Percentiles rank a stretch among this genome's conserved stretches.
Evolutionary conservation across 2,797 vertebrate species (phyloP).

Genomic region (Galaxias olidus): DNA sequence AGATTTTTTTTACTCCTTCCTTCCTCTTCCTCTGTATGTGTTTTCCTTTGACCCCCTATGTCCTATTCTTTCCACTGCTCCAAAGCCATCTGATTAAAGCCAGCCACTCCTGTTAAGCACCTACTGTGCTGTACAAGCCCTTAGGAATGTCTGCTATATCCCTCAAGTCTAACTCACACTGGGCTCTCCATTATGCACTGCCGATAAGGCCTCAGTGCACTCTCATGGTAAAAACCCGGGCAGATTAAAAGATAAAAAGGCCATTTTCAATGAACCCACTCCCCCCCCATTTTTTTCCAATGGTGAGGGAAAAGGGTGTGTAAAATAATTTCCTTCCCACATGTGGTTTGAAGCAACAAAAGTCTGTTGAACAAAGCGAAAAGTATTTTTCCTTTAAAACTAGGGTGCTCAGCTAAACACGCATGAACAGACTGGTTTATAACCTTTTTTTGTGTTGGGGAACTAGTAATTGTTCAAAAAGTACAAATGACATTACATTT

Average conservation of each 20-base stretch:
- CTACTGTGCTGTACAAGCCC: slow-evolving; percentile 57
- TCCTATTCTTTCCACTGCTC: slow-evolving; percentile 53
- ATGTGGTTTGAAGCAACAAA: slow-evolving; percentile 4
- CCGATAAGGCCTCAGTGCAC: slow-evolving; percentile 63
- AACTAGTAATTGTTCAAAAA: too few relatives aligned
- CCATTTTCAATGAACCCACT: slow-evolving; percentile 34
- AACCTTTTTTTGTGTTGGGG: too few relatives aligned
- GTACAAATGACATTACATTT: too few relatives aligned
- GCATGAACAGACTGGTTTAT: too few relatives aligned
- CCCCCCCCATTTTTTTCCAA: slow-evolving; percentile 9
- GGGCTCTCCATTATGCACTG: slow-evolving; percentile 62
- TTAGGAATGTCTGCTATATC: slow-evolving; percentile 67
- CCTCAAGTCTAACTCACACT: slow-evolving; percentile 61
- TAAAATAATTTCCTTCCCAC: slow-evolving; percentile 30
- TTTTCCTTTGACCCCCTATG: slow-evolving; percentile 42
- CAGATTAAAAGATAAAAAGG: slow-evolving; percentile 54
- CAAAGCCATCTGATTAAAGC: slow-evolving; percentile 65
- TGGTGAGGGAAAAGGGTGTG: slow-evolving; percentile 17
- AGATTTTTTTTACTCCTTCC: slow-evolving; percentile 39
- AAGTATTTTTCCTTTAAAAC: too few relatives aligned
- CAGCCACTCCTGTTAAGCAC: slow-evolving; percentile 64
- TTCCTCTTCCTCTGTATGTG: slow-evolving; percentile 37
- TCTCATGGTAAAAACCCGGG: slow-evolving; percentile 48
- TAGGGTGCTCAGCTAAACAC: too few relatives aligned
- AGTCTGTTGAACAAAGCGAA: neutral